Percentiles rank a stretch among this genome's conserved stretches.
Conservation (phyloP, 2,888 invertebrate species). For the Zeuzera pyrina region DNA sequence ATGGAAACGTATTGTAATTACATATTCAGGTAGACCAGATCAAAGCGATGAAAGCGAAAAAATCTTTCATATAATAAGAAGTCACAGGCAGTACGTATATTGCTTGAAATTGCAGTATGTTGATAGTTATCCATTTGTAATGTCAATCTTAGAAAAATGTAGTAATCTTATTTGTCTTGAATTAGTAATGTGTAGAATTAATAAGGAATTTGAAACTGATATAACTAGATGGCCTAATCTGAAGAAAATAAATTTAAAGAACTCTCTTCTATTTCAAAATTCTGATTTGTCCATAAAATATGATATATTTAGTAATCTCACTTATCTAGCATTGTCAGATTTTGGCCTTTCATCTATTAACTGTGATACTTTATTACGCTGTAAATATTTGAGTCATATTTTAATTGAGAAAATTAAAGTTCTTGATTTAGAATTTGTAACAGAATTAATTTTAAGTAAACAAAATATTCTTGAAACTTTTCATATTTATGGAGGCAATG, state of each 20-base stretch:
- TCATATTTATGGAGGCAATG: slow-evolving; percentile 50
- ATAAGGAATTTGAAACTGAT: slow-evolving; percentile 42
- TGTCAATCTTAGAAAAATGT: slow-evolving; percentile 41
- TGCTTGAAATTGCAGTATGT: slow-evolving; percentile 53
- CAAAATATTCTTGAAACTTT: slow-evolving; percentile 37
- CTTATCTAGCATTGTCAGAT: slow-evolving; percentile 45
- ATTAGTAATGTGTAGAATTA: slow-evolving; percentile 55
- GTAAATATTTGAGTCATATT: slow-evolving; percentile 45
- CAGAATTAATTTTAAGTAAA: slow-evolving; percentile 39
- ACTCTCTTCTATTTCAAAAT: slow-evolving; percentile 38
- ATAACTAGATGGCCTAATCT: slow-evolving; percentile 43
- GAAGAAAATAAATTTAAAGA: slow-evolving; percentile 49
- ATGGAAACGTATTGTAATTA: slow-evolving; percentile 43
- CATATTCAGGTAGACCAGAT: slow-evolving; percentile 51
- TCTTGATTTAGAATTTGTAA: slow-evolving; percentile 39
- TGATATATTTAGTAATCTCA: slow-evolving; percentile 41
- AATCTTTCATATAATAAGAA: slow-evolving; percentile 36
- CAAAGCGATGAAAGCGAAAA: slow-evolving; percentile 41
- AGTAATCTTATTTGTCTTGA: slow-evolving; percentile 45
- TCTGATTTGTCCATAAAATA: slow-evolving; percentile 40
- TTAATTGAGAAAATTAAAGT: slow-evolving; percentile 55
- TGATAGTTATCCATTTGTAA: slow-evolving; percentile 41
- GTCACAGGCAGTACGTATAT: slow-evolving; percentile 39
- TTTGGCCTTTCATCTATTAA: slow-evolving; percentile 49
- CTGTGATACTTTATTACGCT: slow-evolving; percentile 42